Evolutionary conservation across 2,888 invertebrate genomes (phyloP).

Genomic region (Harmothoe impar): DNA sequence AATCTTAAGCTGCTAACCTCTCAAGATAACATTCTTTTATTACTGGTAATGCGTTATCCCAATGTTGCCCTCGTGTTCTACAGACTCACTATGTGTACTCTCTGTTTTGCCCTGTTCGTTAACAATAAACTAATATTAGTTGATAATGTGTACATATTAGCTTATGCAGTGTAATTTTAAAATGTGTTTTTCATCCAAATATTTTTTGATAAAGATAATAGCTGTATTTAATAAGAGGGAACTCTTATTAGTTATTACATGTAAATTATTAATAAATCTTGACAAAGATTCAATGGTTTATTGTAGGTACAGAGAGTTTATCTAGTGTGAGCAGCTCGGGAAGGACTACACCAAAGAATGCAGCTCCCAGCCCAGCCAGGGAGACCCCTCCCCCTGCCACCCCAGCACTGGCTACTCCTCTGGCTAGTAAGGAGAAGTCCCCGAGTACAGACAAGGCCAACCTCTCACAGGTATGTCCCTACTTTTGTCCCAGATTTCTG

Average conservation of each 20-base stretch:
- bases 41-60: no score
- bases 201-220: neutral
- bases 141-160: no score
- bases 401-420: neutral
- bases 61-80: no score
- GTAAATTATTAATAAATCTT: neutral
- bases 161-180: neutral
- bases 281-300: neutral
- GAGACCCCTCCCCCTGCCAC: constrained; percentile 65
- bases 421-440: constrained; percentile 1
- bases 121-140: no score
- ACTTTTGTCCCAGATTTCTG: no score
- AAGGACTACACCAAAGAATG: constrained; percentile 63
- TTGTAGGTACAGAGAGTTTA: constrained; percentile 75
- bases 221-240: neutral
- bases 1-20: no score
- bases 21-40: no score
- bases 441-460: constrained; percentile 46
- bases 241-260: no score
- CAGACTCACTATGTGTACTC: no score
- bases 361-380: constrained; percentile 63
- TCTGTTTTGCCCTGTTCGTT: no score
- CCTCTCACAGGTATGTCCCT: constrained; percentile 62
- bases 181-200: neutral
- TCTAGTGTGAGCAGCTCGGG: constrained; percentile 69